These are phyloP conservation scores for Criorhina ranunculi DNA, from an alignment of 2,888 invertebrate species.

Conservation along the genomic window DNA sequence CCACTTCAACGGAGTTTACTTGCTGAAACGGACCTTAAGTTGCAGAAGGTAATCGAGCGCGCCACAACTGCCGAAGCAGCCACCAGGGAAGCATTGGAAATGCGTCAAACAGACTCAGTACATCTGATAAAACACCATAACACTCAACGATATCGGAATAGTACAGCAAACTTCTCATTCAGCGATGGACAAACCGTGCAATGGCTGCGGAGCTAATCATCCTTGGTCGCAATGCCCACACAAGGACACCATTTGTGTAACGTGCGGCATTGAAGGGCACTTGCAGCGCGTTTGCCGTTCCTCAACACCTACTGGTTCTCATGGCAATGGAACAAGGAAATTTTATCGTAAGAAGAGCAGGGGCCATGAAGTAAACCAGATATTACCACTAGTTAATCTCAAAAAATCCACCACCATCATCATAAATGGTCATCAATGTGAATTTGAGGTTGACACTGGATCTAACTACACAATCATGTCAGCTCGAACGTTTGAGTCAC, in stretches of 20 bases:
- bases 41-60: slow-evolving; percentile 58
- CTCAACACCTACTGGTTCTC: not conserved
- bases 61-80: slow-evolving; percentile 57
- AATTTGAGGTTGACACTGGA: no score
- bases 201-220: slow-evolving; percentile 49
- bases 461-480: no score
- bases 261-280: slow-evolving; percentile 59
- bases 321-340: no score
- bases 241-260: slow-evolving; percentile 33
- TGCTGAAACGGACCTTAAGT: slow-evolving; percentile 44
- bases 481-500: no score
- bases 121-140: slow-evolving; percentile 9
- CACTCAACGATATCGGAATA: not conserved
- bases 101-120: slow-evolving; percentile 12
- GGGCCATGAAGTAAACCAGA: no score
- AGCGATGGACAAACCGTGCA: slow-evolving; percentile 13
- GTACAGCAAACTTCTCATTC: not conserved
- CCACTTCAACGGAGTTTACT: slow-evolving; percentile 52
- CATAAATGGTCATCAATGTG: no score
- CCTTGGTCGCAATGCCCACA: slow-evolving; percentile 32
- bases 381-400: slow-evolving; percentile 53
- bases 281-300: slow-evolving; percentile 56
- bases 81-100: slow-evolving; percentile 25
- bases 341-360: no score
- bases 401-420: slow-evolving; percentile 60